These are phyloP conservation scores for Hirtodrosophila duncani DNA, from an alignment of 2,888 invertebrate genomes.

Conservation along the genomic window DNA sequence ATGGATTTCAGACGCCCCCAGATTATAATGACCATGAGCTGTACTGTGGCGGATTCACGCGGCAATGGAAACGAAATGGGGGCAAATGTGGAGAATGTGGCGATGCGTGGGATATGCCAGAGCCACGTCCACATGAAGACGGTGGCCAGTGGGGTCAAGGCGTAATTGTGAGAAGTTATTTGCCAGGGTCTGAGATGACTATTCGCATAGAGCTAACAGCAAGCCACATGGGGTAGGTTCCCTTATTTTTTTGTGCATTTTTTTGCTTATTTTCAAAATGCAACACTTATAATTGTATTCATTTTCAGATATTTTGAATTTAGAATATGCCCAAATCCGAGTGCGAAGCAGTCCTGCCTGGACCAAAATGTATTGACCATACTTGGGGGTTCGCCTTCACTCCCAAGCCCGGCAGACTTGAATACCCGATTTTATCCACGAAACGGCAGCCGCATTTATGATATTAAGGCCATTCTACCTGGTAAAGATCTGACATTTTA, in stretches of 20 bases:
- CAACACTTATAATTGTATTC: not conserved
- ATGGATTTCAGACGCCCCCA: constrained; percentile 91
- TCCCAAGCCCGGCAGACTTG: constrained; percentile 79
- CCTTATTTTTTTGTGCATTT: not conserved
- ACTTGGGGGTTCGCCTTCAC: constrained; percentile 76
- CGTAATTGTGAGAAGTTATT: constrained; percentile 88
- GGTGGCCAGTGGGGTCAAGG: constrained; percentile 91
- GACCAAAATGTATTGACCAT: constrained; percentile 84
- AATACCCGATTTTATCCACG: constrained; percentile 85
- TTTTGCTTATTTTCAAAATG: not conserved
- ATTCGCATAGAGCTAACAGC: constrained; percentile 92
- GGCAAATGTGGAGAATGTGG: constrained; percentile 94
- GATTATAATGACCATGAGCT: constrained; percentile 94
- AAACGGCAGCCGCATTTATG: constrained; percentile 88
- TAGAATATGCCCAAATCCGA: constrained; percentile 86
- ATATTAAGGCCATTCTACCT: constrained; percentile 84
- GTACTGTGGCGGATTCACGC: constrained; percentile 91
- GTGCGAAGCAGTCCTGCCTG: constrained; percentile 87
- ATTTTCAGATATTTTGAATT: constrained; percentile 86
- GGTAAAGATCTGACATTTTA: constrained; percentile 52
- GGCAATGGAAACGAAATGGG: constrained; percentile 88
- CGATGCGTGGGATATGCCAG: constrained; percentile 87
- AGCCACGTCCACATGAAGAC: constrained; percentile 88
- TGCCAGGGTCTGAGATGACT: constrained; percentile 83
- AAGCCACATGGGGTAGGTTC: constrained; percentile 85